These are phyloP conservation scores for Diabrotica undecimpunctata DNA, from an alignment of 1,140 invertebrate species.

Conservation along the genomic window DNA sequence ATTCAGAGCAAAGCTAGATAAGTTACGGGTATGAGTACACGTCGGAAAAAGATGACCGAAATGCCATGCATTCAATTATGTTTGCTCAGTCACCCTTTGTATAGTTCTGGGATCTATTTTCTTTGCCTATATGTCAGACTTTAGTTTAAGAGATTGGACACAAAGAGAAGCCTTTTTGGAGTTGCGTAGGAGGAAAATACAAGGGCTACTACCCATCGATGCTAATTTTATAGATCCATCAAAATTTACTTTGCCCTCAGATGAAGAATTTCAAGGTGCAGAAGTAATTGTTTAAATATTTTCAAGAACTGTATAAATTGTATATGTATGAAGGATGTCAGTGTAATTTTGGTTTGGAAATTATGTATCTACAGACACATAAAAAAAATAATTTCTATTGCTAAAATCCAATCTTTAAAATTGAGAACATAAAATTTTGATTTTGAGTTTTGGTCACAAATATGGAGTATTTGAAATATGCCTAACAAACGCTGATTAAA, in stretches of 20 bases:
- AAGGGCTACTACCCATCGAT: constrained; percentile 79
- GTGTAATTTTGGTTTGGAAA: too few species aligned
- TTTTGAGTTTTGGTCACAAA: too few species aligned
- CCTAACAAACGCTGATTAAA: too few species aligned
- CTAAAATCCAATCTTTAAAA: too few species aligned
- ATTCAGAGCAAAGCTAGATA: constrained; percentile 69
- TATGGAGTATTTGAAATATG: too few species aligned
- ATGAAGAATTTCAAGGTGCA: constrained; percentile 83
- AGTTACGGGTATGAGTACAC: constrained; percentile 71
- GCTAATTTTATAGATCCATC: constrained; percentile 74
- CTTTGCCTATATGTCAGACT: constrained; percentile 76
- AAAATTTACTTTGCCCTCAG: constrained; percentile 74
- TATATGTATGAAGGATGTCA: too few species aligned
- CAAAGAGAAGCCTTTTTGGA: constrained; percentile 89
- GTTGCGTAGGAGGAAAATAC: constrained; percentile 77
- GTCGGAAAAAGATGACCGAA: constrained; percentile 63
- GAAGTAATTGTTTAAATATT: constrained; percentile 89
- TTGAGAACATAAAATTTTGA: too few species aligned
- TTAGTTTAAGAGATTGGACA: constrained; percentile 72
- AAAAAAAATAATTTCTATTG: too few species aligned
- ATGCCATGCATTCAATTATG: constrained; percentile 60
- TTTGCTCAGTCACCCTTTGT: constrained; percentile 69
- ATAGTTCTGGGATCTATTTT: constrained; percentile 60
- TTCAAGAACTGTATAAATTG: not conserved
- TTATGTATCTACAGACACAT: too few species aligned